A percentile compares a stretch with the other conserved stretches of the same genome.
Evolutionary conservation across 1,140 invertebrate genomes (phyloP).

Genomic region (Drosophila athabasca): DNA sequence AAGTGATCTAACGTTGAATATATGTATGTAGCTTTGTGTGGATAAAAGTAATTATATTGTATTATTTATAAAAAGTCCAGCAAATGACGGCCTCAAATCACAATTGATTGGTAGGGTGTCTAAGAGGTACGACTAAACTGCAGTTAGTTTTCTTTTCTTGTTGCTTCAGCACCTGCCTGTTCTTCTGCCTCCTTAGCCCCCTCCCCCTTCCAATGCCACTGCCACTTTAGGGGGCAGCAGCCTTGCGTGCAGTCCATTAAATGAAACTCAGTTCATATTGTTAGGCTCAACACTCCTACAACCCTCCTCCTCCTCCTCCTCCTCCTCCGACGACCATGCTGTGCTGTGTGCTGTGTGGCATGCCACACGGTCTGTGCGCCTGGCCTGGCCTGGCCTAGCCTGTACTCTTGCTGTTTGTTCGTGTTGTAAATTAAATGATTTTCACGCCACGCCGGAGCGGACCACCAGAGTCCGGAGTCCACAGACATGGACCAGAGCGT

Average conservation of each 20-base stretch:
- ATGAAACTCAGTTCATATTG: conserved; percentile 75
- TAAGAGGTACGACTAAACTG: too few relatives aligned
- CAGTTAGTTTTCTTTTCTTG: conserved; percentile 13
- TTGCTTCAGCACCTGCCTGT: conserved; percentile 33
- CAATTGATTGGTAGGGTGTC: too few relatives aligned
- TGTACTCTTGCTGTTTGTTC: conserved; percentile 37
- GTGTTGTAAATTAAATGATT: conserved; percentile 82
- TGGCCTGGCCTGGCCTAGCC: background rate
- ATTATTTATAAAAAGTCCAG: too few relatives aligned
- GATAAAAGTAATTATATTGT: too few relatives aligned
- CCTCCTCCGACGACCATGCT: background rate
- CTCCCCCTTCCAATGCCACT: background rate
- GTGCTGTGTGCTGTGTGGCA: too few relatives aligned
- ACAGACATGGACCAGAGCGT: conserved; percentile 4
- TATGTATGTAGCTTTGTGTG: too few relatives aligned
- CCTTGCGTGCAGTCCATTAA: conserved; percentile 70
- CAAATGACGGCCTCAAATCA: too few relatives aligned
- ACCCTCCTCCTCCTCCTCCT: conserved; percentile 3
- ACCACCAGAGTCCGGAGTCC: conserved; percentile 24
- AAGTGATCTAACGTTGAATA: too few relatives aligned
- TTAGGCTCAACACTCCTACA: conserved; percentile 36
- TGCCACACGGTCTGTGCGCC: conserved; percentile 10
- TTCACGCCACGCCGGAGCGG: conserved; percentile 56
- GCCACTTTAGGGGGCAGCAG: background rate
- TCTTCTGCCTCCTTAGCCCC: background rate